Conservation (phyloP, 2,797 vertebrate genomes). For the Alosa sapidissima region DNA sequence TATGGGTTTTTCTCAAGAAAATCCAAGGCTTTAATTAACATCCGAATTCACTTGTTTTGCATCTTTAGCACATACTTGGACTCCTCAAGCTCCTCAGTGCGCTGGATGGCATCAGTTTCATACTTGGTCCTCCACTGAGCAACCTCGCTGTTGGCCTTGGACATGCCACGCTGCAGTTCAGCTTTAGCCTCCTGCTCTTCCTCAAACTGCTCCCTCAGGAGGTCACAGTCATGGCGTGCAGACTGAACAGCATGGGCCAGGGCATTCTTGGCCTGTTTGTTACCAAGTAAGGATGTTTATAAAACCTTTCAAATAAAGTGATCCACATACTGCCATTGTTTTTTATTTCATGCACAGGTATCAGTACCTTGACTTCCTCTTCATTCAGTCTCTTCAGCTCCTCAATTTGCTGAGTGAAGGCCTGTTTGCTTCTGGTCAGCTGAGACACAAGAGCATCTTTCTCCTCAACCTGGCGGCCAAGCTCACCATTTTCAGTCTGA, state of each 20-base stretch:
- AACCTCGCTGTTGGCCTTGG: constrained; percentile 80
- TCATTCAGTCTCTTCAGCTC: constrained; percentile 85
- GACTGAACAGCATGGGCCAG: constrained; percentile 83
- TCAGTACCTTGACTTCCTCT: constrained; percentile 66
- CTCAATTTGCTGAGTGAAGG: constrained; percentile 79
- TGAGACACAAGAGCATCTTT: constrained; percentile 78
- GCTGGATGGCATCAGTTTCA: constrained; percentile 80
- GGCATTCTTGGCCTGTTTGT: constrained; percentile 80
- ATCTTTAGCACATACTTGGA: constrained; percentile 64
- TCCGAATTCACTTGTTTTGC: background rate
- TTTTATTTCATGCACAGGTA: too few relatives aligned
- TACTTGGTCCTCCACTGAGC: constrained; percentile 81
- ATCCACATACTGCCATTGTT: too few relatives aligned
- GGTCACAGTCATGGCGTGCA: constrained; percentile 81
- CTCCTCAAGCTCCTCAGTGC: constrained; percentile 76
- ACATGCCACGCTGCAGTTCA: constrained; percentile 73
- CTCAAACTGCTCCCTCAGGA: constrained; percentile 83
- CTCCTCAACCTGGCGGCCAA: constrained; percentile 75
- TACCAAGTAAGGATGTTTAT: too few relatives aligned
- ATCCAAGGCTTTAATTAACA: too few relatives aligned
- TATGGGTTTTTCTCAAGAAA: too few relatives aligned
- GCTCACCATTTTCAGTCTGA: constrained; percentile 71
- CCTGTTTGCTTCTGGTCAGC: constrained; percentile 77
- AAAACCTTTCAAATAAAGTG: too few relatives aligned
- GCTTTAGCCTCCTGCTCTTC: constrained; percentile 78